phyloP scores from a whole-genome alignment of 2,888 invertebrate genomes.

The Campoplex nolae region DNA sequence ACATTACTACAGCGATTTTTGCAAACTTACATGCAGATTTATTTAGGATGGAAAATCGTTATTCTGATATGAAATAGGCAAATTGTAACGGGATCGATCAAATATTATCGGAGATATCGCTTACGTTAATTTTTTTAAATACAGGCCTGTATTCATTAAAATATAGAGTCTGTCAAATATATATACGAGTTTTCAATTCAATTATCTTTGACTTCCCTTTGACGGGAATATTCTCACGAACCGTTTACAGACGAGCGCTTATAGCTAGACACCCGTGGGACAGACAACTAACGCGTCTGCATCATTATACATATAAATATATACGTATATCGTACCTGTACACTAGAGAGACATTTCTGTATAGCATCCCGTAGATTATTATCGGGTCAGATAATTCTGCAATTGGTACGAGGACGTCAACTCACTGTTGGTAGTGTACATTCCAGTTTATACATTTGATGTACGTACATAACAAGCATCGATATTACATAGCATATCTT shows the following conservation, averaged over 20 bases:
- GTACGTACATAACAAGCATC: not conserved
- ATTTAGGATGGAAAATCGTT: too few relatives aligned
- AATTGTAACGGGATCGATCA: too few relatives aligned
- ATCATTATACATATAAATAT: conserved; percentile 14
- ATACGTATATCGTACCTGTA: conserved; percentile 26
- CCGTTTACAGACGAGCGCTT: conserved; percentile 33
- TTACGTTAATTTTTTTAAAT: too few relatives aligned
- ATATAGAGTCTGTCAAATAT: too few relatives aligned
- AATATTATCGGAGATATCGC: too few relatives aligned
- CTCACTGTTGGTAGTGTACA: not conserved
- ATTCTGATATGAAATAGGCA: too few relatives aligned
- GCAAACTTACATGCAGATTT: too few relatives aligned
- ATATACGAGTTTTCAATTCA: conserved; percentile 12
- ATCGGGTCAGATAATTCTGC: conserved; percentile 69
- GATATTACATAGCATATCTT: not conserved
- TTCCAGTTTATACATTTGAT: not conserved
- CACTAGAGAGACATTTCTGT: conserved; percentile 45
- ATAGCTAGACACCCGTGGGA: conserved; percentile 41
- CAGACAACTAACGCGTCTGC: conserved; percentile 19
- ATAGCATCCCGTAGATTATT: conserved; percentile 71
- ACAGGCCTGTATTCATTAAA: too few relatives aligned
- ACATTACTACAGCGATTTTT: too few relatives aligned
- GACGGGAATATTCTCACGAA: conserved; percentile 52
- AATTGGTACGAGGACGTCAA: conserved; percentile 71
- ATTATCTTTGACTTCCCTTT: conserved; percentile 47